Evolutionary conservation across 2,797 vertebrate genomes (phyloP).

Genomic region (Xiphorhynchus erythropygius): DNA sequence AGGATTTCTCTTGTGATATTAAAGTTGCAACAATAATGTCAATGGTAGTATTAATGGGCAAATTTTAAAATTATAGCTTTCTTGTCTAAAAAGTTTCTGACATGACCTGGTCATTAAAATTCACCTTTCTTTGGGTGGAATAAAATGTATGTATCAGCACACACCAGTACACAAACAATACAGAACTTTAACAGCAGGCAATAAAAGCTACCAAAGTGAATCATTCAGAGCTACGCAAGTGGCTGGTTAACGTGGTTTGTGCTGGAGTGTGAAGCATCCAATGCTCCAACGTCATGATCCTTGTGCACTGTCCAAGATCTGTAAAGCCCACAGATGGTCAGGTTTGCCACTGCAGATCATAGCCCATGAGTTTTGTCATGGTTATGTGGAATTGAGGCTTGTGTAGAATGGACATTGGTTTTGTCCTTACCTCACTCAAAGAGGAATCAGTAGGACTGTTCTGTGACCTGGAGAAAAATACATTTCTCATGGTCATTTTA

Average conservation of each 20-base stretch:
- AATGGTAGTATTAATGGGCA: neutral
- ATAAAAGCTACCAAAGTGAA: neutral
- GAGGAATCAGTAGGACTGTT: neutral
- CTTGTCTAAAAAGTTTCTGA: neutral
- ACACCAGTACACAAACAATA: neutral
- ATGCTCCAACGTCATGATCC: neutral
- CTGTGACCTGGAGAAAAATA: neutral
- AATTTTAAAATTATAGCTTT: neutral
- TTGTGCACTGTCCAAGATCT: neutral
- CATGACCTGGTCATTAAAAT: neutral
- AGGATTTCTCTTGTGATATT: neutral
- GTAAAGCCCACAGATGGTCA: neutral
- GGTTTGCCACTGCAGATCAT: neutral
- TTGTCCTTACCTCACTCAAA: neutral
- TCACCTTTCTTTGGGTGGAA: neutral
- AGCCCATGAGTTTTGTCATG: neutral
- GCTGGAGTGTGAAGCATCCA: conserved; percentile 6
- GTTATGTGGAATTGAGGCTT: neutral
- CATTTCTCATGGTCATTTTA: neutral
- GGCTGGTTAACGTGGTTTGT: neutral
- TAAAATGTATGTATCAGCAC: neutral
- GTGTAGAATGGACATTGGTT: neutral
- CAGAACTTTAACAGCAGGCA: neutral
- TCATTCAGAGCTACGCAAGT: neutral
- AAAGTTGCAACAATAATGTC: neutral